A percentile compares a stretch with the other conserved stretches of the same genome.
phyloP scores from a whole-genome alignment of 2,113 vertebrate species.

The Entomyzon cyanotis region DNA sequence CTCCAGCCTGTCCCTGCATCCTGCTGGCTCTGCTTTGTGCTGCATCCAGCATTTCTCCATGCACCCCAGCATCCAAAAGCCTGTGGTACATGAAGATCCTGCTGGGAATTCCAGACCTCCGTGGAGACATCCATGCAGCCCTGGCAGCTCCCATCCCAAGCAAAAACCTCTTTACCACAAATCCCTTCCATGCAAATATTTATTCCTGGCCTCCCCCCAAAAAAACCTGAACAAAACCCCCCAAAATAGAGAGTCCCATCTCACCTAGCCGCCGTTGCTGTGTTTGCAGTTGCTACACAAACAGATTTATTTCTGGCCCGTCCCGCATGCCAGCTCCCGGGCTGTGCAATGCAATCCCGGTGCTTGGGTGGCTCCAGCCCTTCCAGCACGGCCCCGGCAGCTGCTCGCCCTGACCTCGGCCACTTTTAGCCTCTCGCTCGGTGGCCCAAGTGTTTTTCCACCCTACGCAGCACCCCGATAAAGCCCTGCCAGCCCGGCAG shows the following conservation, averaged over 20 bases:
- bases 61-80: fast-evolving
- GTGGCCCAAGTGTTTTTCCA: constrained; percentile 47
- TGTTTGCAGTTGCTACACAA: constrained; percentile 74
- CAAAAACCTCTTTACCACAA: neutral
- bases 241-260: neutral
- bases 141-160: neutral
- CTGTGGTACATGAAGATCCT: fast-evolving
- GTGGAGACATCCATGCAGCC: neutral
- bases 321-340: constrained; percentile 19
- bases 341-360: neutral
- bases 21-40: neutral
- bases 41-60: fast-evolving
- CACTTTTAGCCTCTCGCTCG: neutral
- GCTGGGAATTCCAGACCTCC: neutral
- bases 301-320: constrained; percentile 73
- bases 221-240: too few relatives aligned
- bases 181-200: neutral
- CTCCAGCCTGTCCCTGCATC: neutral
- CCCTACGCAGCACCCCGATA: fast-evolving
- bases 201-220: neutral
- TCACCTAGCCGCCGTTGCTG: constrained; percentile 54
- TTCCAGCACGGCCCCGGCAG: constrained; percentile 34
- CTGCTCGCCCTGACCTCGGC: constrained; percentile 47
- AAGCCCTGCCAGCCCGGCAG: neutral
- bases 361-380: neutral